Evolutionary conservation across 2,797 vertebrate genomes (phyloP).

Genomic region (Iguana delicatissima): DNA sequence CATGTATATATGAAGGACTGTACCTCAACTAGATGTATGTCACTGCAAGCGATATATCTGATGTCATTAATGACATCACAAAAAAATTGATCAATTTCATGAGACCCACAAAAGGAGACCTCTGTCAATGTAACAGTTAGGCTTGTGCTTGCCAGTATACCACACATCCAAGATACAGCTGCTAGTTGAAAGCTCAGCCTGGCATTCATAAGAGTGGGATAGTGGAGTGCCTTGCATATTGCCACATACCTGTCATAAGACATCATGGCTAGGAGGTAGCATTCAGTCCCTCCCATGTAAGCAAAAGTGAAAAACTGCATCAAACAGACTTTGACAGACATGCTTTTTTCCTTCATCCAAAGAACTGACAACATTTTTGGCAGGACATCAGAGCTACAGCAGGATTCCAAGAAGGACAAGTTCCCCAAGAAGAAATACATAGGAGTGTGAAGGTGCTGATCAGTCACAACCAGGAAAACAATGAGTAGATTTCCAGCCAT

Average conservation of each 20-base stretch:
- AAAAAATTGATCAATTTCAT: constrained; percentile 49
- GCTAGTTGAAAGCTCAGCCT: not conserved
- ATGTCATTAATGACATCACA: constrained; percentile 30
- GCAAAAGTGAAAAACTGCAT: constrained; percentile 24
- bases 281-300: constrained; percentile 19
- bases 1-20: constrained; percentile 14
- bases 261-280: constrained; percentile 21
- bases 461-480: not conserved
- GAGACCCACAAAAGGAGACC: constrained; percentile 45
- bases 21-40: constrained; percentile 3
- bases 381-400: constrained; percentile 8
- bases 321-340: constrained; percentile 14
- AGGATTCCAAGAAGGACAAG: constrained; percentile 21
- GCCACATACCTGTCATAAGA: constrained; percentile 35
- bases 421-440: constrained; percentile 43
- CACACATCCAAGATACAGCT: constrained; percentile 16
- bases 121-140: not conserved
- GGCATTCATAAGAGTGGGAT: not conserved
- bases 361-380: constrained; percentile 2
- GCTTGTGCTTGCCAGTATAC: constrained; percentile 26
- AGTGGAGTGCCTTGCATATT: constrained; percentile 25
- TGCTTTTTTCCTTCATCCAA: not conserved
- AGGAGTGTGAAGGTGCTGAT: constrained; percentile 4
- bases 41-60: constrained; percentile 24
- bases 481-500: constrained; percentile 47